These are phyloP conservation scores for Erinaceus europaeus DNA, from an alignment of 2,113 vertebrate species.

Conservation along the genomic window DNA sequence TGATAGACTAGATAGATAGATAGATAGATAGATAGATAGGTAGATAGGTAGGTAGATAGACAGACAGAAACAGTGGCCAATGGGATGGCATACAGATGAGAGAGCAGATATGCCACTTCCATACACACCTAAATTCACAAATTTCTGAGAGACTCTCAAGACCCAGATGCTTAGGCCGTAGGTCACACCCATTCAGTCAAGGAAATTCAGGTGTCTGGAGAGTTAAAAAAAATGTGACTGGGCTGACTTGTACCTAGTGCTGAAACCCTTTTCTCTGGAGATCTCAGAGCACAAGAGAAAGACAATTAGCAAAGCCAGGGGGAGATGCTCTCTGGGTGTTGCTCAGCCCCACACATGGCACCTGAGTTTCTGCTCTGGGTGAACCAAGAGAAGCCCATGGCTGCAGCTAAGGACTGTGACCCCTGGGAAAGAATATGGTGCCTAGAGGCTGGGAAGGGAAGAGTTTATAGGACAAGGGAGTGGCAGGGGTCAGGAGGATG, in stretches of 20 bases:
- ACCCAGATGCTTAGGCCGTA: no score
- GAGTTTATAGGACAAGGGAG: not conserved
- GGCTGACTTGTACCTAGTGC: not conserved
- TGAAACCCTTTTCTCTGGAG: not conserved
- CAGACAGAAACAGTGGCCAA: no score
- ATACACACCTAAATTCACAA: not conserved
- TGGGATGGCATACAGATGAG: no score
- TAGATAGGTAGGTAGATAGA: no score
- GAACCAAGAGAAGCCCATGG: not conserved
- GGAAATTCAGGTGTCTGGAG: not conserved
- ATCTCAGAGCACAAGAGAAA: not conserved
- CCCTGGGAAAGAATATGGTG: no score
- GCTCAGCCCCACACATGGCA: fast-evolving
- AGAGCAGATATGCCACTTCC: not conserved
- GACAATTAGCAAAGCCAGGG: not conserved
- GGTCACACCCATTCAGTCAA: not conserved
- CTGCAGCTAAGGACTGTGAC: fast-evolving
- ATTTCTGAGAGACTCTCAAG: no score
- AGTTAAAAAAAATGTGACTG: not conserved
- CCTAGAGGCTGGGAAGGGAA: not conserved
- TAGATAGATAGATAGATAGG: no score
- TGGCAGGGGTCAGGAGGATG: not conserved
- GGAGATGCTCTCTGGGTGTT: not conserved
- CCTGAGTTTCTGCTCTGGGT: not conserved
- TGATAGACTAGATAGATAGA: not conserved